phyloP scores from a whole-genome alignment of 2,113 vertebrate genomes.

The Laterallus jamaicensis region DNA sequence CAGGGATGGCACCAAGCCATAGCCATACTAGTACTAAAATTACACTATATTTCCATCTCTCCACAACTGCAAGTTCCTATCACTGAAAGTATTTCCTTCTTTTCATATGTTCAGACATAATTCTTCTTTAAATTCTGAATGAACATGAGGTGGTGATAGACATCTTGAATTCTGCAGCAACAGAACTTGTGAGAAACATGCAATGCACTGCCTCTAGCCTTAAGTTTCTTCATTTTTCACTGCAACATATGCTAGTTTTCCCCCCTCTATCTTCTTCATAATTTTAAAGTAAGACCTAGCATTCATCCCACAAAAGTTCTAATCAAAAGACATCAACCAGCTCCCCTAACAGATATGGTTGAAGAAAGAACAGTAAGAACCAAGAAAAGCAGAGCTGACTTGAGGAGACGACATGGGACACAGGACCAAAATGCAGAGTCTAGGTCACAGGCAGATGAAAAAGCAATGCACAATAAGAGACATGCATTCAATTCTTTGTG shows the following conservation, averaged over 20 bases:
- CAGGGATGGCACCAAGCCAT: background rate
- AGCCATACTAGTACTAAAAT: background rate
- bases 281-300: background rate
- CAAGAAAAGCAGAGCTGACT: background rate
- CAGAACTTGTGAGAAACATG: background rate
- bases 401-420: background rate
- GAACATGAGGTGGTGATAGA: background rate
- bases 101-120: background rate
- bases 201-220: background rate
- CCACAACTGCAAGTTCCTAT: background rate
- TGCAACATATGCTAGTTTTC: background rate
- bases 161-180: background rate
- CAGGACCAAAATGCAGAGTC: background rate
- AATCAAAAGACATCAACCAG: background rate
- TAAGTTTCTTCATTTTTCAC: background rate
- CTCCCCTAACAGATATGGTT: background rate
- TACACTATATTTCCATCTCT: background rate
- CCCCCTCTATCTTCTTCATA: background rate
- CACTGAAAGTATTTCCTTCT: background rate
- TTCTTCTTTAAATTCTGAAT: background rate
- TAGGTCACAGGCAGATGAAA: fast-evolving
- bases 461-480: background rate
- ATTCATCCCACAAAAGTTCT: background rate
- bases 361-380: background rate
- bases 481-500: background rate